phyloP scores from a whole-genome alignment of 2,888 invertebrate genomes.

The Anthophora plumipes region DNA sequence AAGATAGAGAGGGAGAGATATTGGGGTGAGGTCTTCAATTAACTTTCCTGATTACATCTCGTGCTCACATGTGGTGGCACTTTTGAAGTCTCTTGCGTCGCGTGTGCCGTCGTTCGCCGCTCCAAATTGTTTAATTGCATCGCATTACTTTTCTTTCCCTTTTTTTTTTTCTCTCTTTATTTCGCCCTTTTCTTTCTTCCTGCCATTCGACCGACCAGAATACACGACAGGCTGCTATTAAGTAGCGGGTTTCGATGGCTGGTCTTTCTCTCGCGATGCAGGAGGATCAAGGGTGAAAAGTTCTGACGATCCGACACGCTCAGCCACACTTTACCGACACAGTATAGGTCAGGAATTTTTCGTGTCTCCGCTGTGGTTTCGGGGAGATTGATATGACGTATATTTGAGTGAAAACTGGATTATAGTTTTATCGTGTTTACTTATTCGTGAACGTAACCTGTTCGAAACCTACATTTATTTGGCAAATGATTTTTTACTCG shows the following conservation, averaged over 20 bases:
- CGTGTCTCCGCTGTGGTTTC: too few species aligned
- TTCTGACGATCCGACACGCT: constrained; percentile 41
- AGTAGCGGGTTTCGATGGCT: background rate
- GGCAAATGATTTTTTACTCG: too few species aligned
- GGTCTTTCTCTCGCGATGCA: constrained; percentile 2
- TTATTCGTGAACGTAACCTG: too few species aligned
- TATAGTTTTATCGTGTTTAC: too few species aligned
- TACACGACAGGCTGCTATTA: background rate
- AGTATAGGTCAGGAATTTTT: constrained; percentile 30
- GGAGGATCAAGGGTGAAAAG: background rate
- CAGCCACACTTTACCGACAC: constrained; percentile 3
- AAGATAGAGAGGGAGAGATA: constrained; percentile 19
- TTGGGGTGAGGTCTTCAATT: constrained; percentile 77
- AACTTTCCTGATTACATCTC: constrained; percentile 80
- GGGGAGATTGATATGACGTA: background rate
- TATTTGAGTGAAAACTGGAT: too few species aligned
- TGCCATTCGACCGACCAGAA: background rate
- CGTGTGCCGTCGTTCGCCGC: constrained; percentile 60
- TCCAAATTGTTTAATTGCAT: constrained; percentile 78
- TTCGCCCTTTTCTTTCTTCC: background rate
- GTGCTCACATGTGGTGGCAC: constrained; percentile 74
- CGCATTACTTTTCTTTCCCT: constrained; percentile 61
- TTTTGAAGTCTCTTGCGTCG: constrained; percentile 69
- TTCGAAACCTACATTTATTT: too few species aligned
- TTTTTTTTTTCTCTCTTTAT: background rate